These are phyloP conservation scores for Drosophila heteroneura DNA, from an alignment of 2,888 invertebrate species.

Conservation along the genomic window DNA sequence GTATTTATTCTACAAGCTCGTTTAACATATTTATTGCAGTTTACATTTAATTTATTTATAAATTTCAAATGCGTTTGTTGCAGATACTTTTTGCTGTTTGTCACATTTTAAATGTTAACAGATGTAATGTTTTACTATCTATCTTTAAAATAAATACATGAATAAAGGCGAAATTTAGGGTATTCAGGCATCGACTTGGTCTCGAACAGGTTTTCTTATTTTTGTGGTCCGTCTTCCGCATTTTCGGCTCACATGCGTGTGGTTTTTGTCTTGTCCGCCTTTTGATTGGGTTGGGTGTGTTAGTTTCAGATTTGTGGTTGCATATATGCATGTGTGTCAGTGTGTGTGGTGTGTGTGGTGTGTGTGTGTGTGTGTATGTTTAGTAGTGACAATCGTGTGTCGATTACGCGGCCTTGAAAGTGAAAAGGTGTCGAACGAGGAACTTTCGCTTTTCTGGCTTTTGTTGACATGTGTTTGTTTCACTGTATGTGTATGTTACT, in stretches of 20 bases:
- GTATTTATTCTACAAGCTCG: not conserved
- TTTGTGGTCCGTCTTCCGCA: constrained; percentile 64
- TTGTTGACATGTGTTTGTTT: not conserved
- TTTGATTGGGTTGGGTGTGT: constrained; percentile 55
- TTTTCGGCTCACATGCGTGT: constrained; percentile 71
- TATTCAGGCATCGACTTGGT: constrained; percentile 11
- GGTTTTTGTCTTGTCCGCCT: constrained; percentile 46
- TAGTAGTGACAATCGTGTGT: constrained; percentile 57
- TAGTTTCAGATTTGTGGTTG: constrained; percentile 44
- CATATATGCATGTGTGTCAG: constrained; percentile 6
- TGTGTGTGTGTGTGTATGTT: constrained; percentile 24
- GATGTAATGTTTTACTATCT: not conserved
- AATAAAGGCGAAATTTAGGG: not conserved
- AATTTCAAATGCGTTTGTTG: rapidly evolving
- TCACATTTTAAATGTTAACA: not conserved
- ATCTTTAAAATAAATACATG: rapidly evolving
- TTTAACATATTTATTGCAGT: not conserved
- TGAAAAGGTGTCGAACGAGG: constrained; percentile 82
- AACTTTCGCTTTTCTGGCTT: constrained; percentile 58
- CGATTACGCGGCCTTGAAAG: constrained; percentile 83
- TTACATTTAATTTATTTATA: not conserved
- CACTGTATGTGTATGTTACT: not conserved
- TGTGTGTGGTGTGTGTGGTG: constrained; percentile 14
- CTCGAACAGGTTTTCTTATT: constrained; percentile 3
- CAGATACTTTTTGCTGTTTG: not conserved